A percentile compares a stretch with the other conserved stretches of the same genome.
These are phyloP conservation scores for Capreolus pygargus DNA, from an alignment of 2,113 vertebrate genomes.

Conservation along the genomic window DNA sequence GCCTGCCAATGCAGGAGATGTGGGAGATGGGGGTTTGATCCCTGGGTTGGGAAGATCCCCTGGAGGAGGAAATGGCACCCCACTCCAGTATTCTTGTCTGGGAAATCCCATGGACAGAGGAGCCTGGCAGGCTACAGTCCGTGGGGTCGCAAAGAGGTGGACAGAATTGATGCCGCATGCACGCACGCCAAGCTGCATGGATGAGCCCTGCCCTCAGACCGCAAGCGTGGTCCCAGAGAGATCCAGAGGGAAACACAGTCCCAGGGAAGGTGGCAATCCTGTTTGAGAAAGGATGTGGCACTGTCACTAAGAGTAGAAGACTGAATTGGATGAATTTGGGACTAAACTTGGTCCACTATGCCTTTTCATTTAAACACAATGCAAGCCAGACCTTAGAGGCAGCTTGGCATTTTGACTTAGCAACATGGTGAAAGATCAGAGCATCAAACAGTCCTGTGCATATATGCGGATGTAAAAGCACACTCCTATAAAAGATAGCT, in stretches of 20 bases:
- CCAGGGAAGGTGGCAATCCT: rapidly evolving
- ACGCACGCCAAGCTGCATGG: too few species aligned
- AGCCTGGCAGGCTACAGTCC: not conserved
- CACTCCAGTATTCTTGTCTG: not conserved
- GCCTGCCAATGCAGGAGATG: not conserved
- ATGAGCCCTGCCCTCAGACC: not conserved
- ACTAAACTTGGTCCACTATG: not conserved
- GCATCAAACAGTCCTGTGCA: not conserved
- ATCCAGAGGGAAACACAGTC: rapidly evolving
- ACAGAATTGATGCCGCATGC: not conserved
- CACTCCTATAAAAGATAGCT: not conserved
- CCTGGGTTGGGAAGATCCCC: not conserved
- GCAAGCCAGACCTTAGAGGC: not conserved
- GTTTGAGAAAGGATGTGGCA: not conserved
- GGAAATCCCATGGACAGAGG: not conserved
- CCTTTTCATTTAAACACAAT: not conserved
- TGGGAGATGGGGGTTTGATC: rapidly evolving
- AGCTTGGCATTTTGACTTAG: not conserved
- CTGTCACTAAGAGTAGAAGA: not conserved
- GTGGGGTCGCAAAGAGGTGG: not conserved
- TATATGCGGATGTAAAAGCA: not conserved
- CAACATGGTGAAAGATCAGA: not conserved
- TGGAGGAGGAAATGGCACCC: not conserved
- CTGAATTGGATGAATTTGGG: not conserved
- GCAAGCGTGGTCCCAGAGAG: rapidly evolving